Conservation (phyloP, 2,113 vertebrate species). For the Ramphastos sulfuratus region DNA sequence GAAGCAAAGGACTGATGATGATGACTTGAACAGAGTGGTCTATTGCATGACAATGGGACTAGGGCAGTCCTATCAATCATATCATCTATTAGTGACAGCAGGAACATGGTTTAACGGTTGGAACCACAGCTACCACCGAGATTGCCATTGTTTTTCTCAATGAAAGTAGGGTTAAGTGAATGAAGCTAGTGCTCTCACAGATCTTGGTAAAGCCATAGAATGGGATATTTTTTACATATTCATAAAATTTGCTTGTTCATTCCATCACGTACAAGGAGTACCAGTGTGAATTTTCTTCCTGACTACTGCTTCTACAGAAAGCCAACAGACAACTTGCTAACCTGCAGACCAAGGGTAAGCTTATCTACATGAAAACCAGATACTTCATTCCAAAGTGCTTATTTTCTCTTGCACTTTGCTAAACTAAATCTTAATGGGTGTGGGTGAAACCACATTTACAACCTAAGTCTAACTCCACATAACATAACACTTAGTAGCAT, state of each 20-base stretch:
- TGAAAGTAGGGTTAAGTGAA: not conserved
- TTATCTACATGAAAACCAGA: not conserved
- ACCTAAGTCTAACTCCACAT: not conserved
- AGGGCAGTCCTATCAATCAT: not conserved
- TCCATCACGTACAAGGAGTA: not conserved
- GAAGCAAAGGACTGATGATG: not conserved
- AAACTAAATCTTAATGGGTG: not conserved
- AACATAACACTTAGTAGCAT: not conserved
- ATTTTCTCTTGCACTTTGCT: not conserved
- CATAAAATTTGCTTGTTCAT: not conserved
- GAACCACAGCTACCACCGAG: not conserved
- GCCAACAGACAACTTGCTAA: not conserved
- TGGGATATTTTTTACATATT: not conserved
- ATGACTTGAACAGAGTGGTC: not conserved
- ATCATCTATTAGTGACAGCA: not conserved
- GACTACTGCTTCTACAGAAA: not conserved
- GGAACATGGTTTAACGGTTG: not conserved
- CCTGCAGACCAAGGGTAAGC: not conserved
- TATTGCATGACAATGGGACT: rapidly evolving
- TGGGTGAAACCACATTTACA: not conserved
- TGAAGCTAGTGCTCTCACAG: not conserved
- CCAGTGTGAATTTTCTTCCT: not conserved
- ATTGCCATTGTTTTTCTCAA: not conserved
- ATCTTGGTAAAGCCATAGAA: not conserved
- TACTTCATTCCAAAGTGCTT: not conserved